Conservation (phyloP, 2,797 vertebrate genomes). For the Alfaro cultratus region DNA sequence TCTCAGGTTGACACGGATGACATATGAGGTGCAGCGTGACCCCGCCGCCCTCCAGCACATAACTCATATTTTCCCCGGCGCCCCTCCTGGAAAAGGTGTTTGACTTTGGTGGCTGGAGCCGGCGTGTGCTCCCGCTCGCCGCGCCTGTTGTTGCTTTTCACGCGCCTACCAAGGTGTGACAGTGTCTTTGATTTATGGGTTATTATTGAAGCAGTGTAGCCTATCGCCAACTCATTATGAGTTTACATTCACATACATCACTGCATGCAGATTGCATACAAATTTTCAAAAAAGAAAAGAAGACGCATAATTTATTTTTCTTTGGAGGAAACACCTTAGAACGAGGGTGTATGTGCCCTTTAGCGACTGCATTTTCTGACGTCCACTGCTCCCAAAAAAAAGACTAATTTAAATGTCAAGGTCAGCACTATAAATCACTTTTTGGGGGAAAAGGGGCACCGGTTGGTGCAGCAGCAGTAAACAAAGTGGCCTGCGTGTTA, state of each 20-base stretch:
- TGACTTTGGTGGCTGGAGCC: slow-evolving; percentile 66
- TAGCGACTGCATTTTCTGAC: slow-evolving; percentile 56
- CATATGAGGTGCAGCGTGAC: slow-evolving; percentile 75
- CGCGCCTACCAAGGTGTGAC: slow-evolving; percentile 73
- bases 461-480: slow-evolving; percentile 55
- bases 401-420: slow-evolving; percentile 78
- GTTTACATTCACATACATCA: slow-evolving; percentile 81
- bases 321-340: slow-evolving; percentile 34
- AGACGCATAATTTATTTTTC: slow-evolving; percentile 47
- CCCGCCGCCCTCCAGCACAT: slow-evolving; percentile 61
- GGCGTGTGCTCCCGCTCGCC: slow-evolving; percentile 59
- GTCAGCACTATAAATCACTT: slow-evolving; percentile 74
- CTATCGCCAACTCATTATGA: slow-evolving; percentile 81
- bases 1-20: slow-evolving; percentile 74
- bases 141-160: slow-evolving; percentile 71
- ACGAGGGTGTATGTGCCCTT: slow-evolving; percentile 73
- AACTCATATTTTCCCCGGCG: slow-evolving; percentile 69
- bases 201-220: slow-evolving; percentile 83
- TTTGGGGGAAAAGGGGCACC: slow-evolving; percentile 42
- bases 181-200: slow-evolving; percentile 81
- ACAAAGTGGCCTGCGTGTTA: slow-evolving; percentile 43
- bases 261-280: slow-evolving; percentile 69
- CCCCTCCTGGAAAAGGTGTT: slow-evolving; percentile 65
- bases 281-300: slow-evolving; percentile 55
- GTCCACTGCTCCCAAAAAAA: slow-evolving; percentile 55